A percentile compares a stretch with the other conserved stretches of the same genome.
phyloP scores from a whole-genome alignment of 2,797 vertebrate species.

The Mallotus villosus region DNA sequence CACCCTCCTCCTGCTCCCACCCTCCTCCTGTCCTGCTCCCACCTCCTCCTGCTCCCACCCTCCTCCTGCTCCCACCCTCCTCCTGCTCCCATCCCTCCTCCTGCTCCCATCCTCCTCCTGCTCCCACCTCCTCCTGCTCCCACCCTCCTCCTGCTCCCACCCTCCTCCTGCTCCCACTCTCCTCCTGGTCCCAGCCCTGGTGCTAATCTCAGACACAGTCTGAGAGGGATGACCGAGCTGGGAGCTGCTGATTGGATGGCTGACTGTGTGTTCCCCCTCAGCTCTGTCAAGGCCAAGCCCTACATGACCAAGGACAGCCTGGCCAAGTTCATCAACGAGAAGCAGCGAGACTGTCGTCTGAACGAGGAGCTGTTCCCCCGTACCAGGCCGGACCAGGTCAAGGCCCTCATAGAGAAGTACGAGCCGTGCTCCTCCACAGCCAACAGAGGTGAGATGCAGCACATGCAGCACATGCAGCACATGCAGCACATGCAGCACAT shows the following conservation, averaged over 20 bases:
- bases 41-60: no score
- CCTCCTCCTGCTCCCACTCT: no score
- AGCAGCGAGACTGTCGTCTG: slow-evolving; percentile 90
- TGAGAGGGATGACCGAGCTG: not conserved
- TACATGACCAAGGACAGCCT: slow-evolving; percentile 85
- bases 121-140: no score
- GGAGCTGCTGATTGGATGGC: not conserved
- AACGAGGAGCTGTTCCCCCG: slow-evolving; percentile 91
- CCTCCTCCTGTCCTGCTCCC: no score
- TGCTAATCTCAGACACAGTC: not conserved
- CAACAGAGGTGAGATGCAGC: slow-evolving; percentile 85
- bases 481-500: not conserved
- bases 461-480: not conserved
- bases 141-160: no score
- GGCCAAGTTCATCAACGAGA: slow-evolving; percentile 89
- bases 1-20: no score
- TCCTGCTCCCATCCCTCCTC: no score
- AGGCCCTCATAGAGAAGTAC: slow-evolving; percentile 93
- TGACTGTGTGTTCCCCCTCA: slow-evolving; percentile 66
- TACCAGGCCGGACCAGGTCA: slow-evolving; percentile 87
- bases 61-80: no score
- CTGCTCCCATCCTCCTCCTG: no score
- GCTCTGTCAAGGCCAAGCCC: slow-evolving; percentile 82
- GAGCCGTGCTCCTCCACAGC: slow-evolving; percentile 83
- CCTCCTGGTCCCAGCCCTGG: not conserved